Base-by-base conservation (phyloP, 2,888 invertebrate species). In the Chymomyza amoena region DNA sequence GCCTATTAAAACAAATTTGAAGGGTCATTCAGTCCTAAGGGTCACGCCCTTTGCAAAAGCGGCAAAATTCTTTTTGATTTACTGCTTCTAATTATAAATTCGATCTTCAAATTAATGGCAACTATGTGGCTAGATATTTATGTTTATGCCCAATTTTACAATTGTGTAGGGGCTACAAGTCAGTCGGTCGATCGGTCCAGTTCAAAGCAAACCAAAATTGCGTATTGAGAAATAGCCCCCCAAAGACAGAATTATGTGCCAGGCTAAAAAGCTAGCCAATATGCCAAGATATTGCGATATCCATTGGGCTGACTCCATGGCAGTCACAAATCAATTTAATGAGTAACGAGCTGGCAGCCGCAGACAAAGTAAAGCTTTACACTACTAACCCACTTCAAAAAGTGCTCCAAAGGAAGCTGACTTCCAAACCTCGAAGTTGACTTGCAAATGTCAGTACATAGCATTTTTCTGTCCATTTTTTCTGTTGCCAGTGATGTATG, bases 241-340 rank as follows among this genome's bases (percentile, higher is more conserved):
- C 18, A 57, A 25, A 57, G 13, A 57, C 28, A 6, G 20, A 25
- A 25, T 57, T 57, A 57, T 57, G 16, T 54, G 9, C 54, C 54
- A 54, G 20, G 62, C 67, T 56, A 57, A 57, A 28, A 28, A 57
- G 54, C 54, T 54, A 15, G 54, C 16, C 18, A 57, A 57, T 57
- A 57, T 57, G 72, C 67, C 56, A 65, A 39, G 20, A 54, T 51
- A 16, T 54, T 16, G 54, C 18, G 54, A 18, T 54, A 18, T 16
- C 16, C 16, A 54, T 16, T 16, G 18, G 25, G 57, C 18, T 18
- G 13, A 18, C 57, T 50, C 39, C 52, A 61, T 79, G 66, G 75
- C 72, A 62, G 74, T 69, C 73, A 75, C 73, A 85, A 85, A 81
- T 78, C 74, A 80, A 81, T 75, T 80, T 86, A 86, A 83, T 83